These are phyloP conservation scores for Cromileptes altivelis DNA, from an alignment of 2,113 vertebrate species.

Conservation along the genomic window DNA sequence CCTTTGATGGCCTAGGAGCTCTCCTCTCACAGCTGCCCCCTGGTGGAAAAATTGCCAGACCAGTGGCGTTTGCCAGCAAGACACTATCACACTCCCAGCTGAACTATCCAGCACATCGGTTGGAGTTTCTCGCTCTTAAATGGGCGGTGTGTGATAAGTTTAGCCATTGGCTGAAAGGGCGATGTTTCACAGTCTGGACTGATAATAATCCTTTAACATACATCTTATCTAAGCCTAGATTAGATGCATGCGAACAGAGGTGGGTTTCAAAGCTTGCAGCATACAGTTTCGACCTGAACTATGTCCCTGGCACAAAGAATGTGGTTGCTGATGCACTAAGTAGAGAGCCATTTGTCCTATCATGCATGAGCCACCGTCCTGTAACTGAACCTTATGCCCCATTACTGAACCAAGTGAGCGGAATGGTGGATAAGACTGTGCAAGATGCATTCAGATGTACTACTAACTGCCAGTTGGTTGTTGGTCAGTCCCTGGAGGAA, in stretches of 20 bases:
- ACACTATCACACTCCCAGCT: constrained; percentile 3
- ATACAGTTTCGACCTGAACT: constrained; percentile 35
- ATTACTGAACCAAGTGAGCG: constrained; percentile 7
- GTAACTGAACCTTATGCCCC: constrained; percentile 33
- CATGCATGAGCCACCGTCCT: constrained; percentile 7
- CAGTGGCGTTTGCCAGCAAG: constrained; percentile 39
- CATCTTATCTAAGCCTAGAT: constrained; percentile 20
- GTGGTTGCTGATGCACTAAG: constrained; percentile 9
- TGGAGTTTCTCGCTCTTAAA: constrained; percentile 10
- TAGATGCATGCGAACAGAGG: constrained; percentile 35
- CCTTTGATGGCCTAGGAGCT: constrained; percentile 30
- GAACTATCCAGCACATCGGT: constrained; percentile 32
- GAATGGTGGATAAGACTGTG: neutral
- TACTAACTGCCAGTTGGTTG: constrained; percentile 23
- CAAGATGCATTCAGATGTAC: constrained; percentile 32
- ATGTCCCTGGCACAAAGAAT: constrained; percentile 27
- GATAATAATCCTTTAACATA: constrained; percentile 16
- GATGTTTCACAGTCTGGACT: neutral
- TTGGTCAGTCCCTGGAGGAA: neutral
- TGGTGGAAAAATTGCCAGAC: constrained; percentile 7
- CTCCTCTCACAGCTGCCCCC: constrained; percentile 40
- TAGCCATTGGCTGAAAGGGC: constrained; percentile 28
- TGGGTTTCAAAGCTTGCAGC: constrained; percentile 38
- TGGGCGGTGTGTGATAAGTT: constrained; percentile 24
- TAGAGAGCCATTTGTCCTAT: constrained; percentile 24